These are phyloP conservation scores for Masnerella sp. DNA, from an alignment of 2,888 invertebrate species.

Conservation along the genomic window DNA sequence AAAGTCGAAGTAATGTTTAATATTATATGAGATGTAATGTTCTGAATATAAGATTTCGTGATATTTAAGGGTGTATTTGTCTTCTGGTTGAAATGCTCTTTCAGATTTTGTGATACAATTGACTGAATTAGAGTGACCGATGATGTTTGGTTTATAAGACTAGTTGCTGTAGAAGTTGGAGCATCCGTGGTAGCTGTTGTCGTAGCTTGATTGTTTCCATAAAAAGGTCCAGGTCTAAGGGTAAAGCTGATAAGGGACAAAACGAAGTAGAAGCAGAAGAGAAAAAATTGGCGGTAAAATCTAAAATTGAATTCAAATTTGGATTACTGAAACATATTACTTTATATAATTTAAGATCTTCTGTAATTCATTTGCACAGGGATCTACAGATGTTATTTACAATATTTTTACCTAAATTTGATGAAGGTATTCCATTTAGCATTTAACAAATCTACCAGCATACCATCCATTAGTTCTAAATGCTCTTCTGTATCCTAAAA, in stretches of 20 bases:
- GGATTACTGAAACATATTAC: neutral
- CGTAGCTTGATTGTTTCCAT: slow-evolving; percentile 22
- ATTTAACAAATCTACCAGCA: slow-evolving; percentile 93
- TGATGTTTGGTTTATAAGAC: slow-evolving; percentile 40
- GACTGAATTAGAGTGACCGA: slow-evolving; percentile 62
- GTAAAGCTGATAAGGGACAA: slow-evolving; percentile 93
- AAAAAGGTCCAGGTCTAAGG: slow-evolving; percentile 88
- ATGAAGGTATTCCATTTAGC: slow-evolving; percentile 99
- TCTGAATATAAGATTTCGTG: slow-evolving; percentile 61
- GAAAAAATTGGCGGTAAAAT: slow-evolving; percentile 94
- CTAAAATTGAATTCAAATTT: slow-evolving; percentile 80
- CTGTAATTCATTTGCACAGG: neutral
- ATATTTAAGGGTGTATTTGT: slow-evolving; percentile 63
- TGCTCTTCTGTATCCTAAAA: slow-evolving; percentile 94
- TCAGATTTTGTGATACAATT: slow-evolving; percentile 66
- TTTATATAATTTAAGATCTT: too few species aligned
- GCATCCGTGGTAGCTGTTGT: slow-evolving; percentile 18
- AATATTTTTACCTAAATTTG: slow-evolving; percentile 81
- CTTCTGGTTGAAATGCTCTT: slow-evolving; percentile 64
- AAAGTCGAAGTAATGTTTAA: slow-evolving; percentile 67
- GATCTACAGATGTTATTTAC: neutral
- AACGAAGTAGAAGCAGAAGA: slow-evolving; percentile 94
- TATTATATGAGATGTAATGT: slow-evolving; percentile 65
- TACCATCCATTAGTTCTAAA: slow-evolving; percentile 95
- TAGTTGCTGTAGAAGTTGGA: slow-evolving; percentile 38